Base-by-base conservation (phyloP, 2,113 vertebrate species). In the Gallinago paraguaiae region DNA sequence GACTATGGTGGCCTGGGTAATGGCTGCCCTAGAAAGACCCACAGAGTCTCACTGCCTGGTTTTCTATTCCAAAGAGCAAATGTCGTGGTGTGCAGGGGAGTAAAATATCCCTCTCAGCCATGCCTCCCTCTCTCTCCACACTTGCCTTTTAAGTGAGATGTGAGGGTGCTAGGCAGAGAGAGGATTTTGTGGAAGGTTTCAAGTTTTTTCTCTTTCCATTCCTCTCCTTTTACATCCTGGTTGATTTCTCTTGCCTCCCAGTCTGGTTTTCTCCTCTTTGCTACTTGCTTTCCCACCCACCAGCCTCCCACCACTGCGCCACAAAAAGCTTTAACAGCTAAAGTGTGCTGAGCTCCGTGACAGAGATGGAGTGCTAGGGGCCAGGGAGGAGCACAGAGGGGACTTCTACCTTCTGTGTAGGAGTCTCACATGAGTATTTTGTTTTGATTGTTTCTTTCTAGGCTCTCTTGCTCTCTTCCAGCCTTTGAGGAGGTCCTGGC, bases 321-420 rank as follows among this genome's bases (percentile, higher is more conserved):
- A 95, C 98, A 95, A 96, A 97, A 96, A 97, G 97, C 96, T 95
- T 81, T 94, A 83, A 41, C 96, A 97, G 91, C 67, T 94, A 64
- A 53, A 92, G 37, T 35, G 37, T 35, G 72, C 91, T 11, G 51
- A 86, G 79, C 85, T 96, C 93, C 0, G 12, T 92, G 92, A 95
- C 93, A 89, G 48, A 46, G 70, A 65, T 24, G 74, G 87, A 95
- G 75, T 76, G 71, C 76, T 39, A 70, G 30, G 48, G 94, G 94
- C 83, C 91, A 91, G 39, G 61, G 10, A 89, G 8, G 69, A 85
- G 68, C 77, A 60, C 78, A 83, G 46, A 95, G 68, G 88, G 90
- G 90, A 72, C 79, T 92, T 96, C 83, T 92, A 61, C 75, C 69
- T 85, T 65, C 68, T 75, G 75, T 76, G 80, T 57, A 92, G 48